A percentile compares a stretch with the other conserved stretches of the same genome.
Evolutionary conservation across 2,113 vertebrate genomes (phyloP).

Genomic region (Telmatochromis sp.): DNA sequence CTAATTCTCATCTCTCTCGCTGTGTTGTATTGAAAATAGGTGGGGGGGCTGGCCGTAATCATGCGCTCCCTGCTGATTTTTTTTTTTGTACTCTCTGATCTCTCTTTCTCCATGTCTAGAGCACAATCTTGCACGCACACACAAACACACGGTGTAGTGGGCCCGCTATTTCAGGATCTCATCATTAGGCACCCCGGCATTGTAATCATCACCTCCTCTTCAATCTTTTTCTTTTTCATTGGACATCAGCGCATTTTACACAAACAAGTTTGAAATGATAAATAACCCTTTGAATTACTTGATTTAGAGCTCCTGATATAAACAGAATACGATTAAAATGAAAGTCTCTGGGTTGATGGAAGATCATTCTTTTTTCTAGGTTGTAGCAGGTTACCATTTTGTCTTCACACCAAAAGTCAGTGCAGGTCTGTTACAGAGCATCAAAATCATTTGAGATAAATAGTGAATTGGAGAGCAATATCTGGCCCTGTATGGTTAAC

Average conservation of each 20-base stretch:
- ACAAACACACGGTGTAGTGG: not conserved
- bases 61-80: constrained; percentile 19
- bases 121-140: not conserved
- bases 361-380: not conserved
- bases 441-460: not conserved
- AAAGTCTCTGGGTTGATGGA: not conserved
- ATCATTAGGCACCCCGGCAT: constrained; percentile 21
- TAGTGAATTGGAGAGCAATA: not conserved
- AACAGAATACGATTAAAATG: not conserved
- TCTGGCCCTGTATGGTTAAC: not conserved
- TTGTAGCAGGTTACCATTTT: not conserved
- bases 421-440: not conserved
- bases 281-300: not conserved
- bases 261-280: constrained; percentile 23
- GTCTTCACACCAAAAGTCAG: not conserved
- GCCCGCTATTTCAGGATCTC: not conserved
- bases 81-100: constrained; percentile 32
- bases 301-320: not conserved
- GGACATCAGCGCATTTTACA: not conserved
- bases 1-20: constrained; percentile 39
- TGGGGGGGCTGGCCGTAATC: constrained; percentile 36
- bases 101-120: not conserved
- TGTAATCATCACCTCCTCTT: constrained; percentile 33
- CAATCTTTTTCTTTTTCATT: not conserved
- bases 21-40: constrained; percentile 36